Percentiles rank a stretch among this genome's conserved stretches.
Evolutionary conservation across 2,797 vertebrate species (phyloP).

Genomic region (Melanotaenia pygmaea): DNA sequence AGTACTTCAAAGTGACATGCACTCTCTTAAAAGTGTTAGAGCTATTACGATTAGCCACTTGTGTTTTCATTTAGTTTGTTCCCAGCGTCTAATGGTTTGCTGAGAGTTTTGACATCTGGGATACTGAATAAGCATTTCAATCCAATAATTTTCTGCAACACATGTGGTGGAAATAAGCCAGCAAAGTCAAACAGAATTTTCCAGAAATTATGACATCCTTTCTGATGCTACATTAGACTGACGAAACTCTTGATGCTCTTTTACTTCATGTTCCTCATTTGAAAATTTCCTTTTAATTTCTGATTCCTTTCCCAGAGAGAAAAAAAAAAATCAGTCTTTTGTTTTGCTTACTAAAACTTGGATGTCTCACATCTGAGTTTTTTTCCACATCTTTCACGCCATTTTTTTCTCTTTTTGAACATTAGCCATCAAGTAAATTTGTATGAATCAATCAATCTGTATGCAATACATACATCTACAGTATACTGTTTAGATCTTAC

Average conservation of each 20-base stretch:
- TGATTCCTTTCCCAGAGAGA: not conserved
- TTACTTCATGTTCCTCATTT: not conserved
- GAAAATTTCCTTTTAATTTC: not conserved
- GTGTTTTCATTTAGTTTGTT: not conserved
- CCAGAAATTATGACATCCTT: not conserved
- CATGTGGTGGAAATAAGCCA: not conserved
- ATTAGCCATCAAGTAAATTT: not conserved
- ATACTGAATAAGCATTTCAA: not conserved
- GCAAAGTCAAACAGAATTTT: not conserved
- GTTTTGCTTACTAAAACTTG: conserved; percentile 17
- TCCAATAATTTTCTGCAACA: not conserved
- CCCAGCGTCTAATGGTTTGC: not conserved
- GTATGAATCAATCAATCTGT: conserved; percentile 11
- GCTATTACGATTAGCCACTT: not conserved
- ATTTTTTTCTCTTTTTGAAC: conserved; percentile 17
- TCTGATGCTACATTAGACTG: conserved; percentile 17
- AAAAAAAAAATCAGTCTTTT: not conserved
- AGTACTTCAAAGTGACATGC: no score
- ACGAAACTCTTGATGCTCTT: not conserved
- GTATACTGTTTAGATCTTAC: conserved; percentile 4
- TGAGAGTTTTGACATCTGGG: not conserved
- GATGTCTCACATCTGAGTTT: not conserved
- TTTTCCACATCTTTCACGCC: conserved; percentile 1
- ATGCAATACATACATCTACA: conserved; percentile 12
- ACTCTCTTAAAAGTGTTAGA: no score